Evolutionary conservation across 1,140 invertebrate genomes (phyloP), one percentile per base, ranked within the genome.

Genomic region (fruit fly (Drosophila melanogaster)): DNA sequence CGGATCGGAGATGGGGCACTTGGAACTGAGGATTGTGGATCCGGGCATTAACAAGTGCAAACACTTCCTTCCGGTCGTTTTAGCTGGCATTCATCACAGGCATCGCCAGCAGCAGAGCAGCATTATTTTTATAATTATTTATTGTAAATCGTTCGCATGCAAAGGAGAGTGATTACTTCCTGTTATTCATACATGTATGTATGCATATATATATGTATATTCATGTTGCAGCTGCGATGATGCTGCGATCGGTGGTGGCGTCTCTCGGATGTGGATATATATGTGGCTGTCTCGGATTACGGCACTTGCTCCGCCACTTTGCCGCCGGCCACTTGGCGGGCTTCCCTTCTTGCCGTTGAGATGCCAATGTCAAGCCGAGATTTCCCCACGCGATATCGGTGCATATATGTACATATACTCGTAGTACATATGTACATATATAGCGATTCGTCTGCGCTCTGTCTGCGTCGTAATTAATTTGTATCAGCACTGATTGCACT

Each of bases 51-150:
- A 72, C 69, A 72, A 72, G 54, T 72, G 47, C 55, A 72, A 53
- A 51, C 55, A 72, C 69, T 72, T 72, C 67, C 69, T 72, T 72
- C 69, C 69, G 71, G 69, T 71, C 44, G 30, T 26, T 50, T 46
- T 57, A 24, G 10, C 51, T 57, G 43, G 19, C 19, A 57, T 70
- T 56, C 66, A 47, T 70, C 66, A 55, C 62, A 46, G 50, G 17
- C 50, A 67, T 47, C 33, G 62, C 49, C 66, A 19, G 33, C 12
- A 30, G 55, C 54, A 15, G 11, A 12, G 50, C 35, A 26, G 17
- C 38, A 41, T n/a, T 70, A 75, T 84, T n/a, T n/a, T n/a, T 70
- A 76, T 76, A 76, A 83, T 79, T 83, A 83, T 84, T 83, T 83
- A 83, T 75, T 83, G 50, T 55, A 83, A 83, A 81, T 81, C 66